These are phyloP conservation scores for Phasianus colchicus DNA, from an alignment of 2,113 vertebrate genomes.

Conservation along the genomic window DNA sequence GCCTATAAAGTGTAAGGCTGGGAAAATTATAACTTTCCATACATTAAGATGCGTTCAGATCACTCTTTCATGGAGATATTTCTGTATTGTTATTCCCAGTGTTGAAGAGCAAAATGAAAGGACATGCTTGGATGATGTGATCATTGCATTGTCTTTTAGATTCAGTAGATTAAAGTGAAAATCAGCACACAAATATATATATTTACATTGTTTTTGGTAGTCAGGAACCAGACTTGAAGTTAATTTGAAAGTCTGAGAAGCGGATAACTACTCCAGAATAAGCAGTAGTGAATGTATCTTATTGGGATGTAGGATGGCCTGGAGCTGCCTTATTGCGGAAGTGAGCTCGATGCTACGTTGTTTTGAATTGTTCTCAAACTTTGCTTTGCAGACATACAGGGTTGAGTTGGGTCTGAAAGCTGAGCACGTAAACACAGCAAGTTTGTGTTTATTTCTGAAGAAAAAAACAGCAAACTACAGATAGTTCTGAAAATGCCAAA, in stretches of 20 bases:
- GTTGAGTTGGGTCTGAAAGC: neutral
- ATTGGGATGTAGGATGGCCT: neutral
- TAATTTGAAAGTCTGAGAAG: neutral
- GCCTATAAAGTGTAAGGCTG: neutral
- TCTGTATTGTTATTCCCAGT: neutral
- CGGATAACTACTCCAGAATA: neutral
- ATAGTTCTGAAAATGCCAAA: neutral
- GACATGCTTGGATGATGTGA: accelerated
- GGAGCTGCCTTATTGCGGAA: neutral
- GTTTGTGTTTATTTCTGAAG: neutral
- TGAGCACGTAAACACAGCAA: neutral
- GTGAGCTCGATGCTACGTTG: neutral
- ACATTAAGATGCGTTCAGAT: neutral
- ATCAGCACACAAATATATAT: neutral
- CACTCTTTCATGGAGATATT: neutral
- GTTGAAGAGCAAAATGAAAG: neutral
- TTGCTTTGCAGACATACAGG: neutral
- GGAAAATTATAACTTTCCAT: neutral
- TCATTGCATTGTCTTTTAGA: neutral
- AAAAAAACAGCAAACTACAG: neutral
- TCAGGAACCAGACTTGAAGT: neutral
- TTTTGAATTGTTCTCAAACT: neutral
- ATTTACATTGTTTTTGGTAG: neutral
- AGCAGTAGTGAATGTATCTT: neutral
- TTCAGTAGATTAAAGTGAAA: neutral